Conservation (phyloP, 2,113 vertebrate species). For the Vireo altiloquus region DNA sequence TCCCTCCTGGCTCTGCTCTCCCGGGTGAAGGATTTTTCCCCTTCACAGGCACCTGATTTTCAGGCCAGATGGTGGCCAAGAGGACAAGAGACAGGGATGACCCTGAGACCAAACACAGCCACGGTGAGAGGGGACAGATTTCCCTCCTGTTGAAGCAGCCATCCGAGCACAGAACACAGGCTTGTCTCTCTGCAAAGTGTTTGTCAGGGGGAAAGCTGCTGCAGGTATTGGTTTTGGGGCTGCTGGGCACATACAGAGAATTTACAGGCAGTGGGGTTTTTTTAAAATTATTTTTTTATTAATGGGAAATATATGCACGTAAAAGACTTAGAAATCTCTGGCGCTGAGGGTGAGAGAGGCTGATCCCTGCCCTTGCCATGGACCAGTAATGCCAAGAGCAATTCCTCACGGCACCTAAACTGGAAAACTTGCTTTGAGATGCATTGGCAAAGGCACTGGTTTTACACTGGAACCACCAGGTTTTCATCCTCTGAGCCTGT, state of each 20-base stretch:
- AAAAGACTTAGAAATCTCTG: background rate
- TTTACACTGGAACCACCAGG: background rate
- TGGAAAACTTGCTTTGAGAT: background rate
- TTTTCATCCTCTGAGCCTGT: background rate
- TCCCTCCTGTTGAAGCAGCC: background rate
- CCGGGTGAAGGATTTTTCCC: background rate
- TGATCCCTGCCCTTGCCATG: background rate
- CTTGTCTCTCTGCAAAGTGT: background rate
- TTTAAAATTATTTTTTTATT: background rate
- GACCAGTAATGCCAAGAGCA: background rate
- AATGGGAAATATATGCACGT: accelerated
- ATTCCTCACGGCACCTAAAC: background rate
- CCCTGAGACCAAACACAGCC: background rate
- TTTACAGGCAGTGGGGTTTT: background rate
- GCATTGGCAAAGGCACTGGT: background rate
- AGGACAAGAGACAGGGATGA: background rate
- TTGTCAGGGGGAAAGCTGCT: background rate
- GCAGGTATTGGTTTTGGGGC: background rate
- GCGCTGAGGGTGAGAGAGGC: background rate
- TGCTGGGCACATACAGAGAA: background rate
- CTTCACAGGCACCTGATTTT: background rate
- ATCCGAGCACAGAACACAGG: background rate
- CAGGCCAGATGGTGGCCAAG: background rate
- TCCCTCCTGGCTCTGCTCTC: background rate
- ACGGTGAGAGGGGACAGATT: accelerated